Conservation (phyloP, 2,888 invertebrate species). For the Himalopsyche tibetana region DNA sequence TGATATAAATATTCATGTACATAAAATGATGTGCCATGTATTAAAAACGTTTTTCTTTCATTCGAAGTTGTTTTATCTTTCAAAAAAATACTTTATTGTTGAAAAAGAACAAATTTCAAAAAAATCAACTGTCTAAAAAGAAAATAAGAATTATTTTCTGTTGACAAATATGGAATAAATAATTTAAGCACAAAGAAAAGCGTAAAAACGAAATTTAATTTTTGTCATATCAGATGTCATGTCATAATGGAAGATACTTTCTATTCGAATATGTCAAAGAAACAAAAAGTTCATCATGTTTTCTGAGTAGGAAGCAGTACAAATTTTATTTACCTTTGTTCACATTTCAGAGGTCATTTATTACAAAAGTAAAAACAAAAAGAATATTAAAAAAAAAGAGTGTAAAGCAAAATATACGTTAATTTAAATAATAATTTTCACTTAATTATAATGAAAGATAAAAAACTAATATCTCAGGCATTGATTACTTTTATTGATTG, state of each 20-base stretch:
- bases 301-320: neutral
- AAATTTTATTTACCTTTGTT: conserved; percentile 19
- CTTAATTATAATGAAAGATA: neutral
- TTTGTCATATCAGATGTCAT: conserved; percentile 24
- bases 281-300: conserved; percentile 49
- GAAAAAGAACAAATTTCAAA: too few species aligned
- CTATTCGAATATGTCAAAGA: conserved; percentile 18
- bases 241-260: neutral
- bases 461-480: neutral
- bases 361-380: neutral
- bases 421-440: neutral
- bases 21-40: too few species aligned
- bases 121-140: neutral
- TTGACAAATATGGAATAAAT: neutral
- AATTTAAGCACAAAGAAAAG: neutral
- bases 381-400: neutral
- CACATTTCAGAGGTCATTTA: neutral
- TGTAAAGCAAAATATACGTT: neutral
- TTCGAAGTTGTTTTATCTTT: too few species aligned
- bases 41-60: too few species aligned
- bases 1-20: too few species aligned
- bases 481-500: neutral
- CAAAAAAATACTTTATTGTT: too few species aligned
- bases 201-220: neutral
- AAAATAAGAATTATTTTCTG: neutral